Evolutionary conservation across 2,888 invertebrate species (phyloP), one percentile per base, ranked within the genome.

Genomic region (Parnassius smintheus): DNA sequence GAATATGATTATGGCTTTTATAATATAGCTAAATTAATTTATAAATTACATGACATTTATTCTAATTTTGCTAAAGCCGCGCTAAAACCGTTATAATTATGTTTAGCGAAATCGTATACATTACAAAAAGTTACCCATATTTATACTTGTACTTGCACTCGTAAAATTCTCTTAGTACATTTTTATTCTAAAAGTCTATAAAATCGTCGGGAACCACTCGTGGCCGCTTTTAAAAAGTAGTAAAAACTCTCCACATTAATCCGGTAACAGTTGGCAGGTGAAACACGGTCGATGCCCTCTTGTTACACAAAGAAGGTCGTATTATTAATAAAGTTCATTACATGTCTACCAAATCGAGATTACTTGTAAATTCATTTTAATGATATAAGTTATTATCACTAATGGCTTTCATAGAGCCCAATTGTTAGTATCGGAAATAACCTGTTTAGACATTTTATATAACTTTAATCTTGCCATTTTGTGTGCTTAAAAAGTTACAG

Each of bases 221-320:
- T 59, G 66, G 73, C 61, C 73, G 83, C 84, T 84, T 86, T 89
- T 83, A 85, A 86, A 87, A 85, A 86, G 88, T 85, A 83, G 83
- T 88, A 87, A 89, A 89, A 87, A 83, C 79, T 81, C 76, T 73
- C 72, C n/a, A 69, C 81, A 81, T 84, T 80, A 85, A 81, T 78
- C 76, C 76, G 72, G 86, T 80, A 85, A 80, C 83, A 82, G 86
- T 86, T 83, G 85, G 84, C 81, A 84, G 86, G 82, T 83, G 76
- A 75, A 75, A 66, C 67, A 56, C 68, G 83, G 78, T 85, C 83
- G 77, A 83, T 83, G 75, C 72, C 69, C 73, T 72, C 77, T 77
- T 72, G 68, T 79, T 80, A 78, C 78, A 77, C 78, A 78, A 76
- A 53, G 51, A 42, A 65, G 64, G 42, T 55, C 56, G 65, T 67